phyloP scores from a whole-genome alignment of 2,888 invertebrate genomes.

The Heliothis peltigera region DNA sequence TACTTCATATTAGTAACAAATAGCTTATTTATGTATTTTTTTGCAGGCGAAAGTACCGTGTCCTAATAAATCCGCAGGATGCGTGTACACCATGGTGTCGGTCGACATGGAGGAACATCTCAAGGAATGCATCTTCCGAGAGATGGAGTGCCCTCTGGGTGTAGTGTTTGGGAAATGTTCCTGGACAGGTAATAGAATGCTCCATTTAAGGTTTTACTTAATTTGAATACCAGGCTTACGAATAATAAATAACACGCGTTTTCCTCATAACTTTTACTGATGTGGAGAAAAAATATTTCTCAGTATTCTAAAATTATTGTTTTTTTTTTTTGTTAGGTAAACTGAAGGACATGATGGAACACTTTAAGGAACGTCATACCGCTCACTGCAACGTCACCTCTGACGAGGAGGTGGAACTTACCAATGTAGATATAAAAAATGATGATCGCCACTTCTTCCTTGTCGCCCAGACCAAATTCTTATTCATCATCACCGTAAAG shows the following conservation, averaged over 20 bases:
- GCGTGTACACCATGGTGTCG: conserved; percentile 73
- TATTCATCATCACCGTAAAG: conserved; percentile 81
- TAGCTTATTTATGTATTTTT: conserved; percentile 4
- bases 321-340: conserved; percentile 45
- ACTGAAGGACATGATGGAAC: conserved; percentile 78
- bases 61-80: conserved; percentile 78
- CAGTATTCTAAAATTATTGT: no score
- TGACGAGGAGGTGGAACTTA: conserved; percentile 75
- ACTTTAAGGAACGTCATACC: conserved; percentile 81
- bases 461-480: conserved; percentile 73
- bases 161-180: conserved; percentile 82
- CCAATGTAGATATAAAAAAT: conserved; percentile 66
- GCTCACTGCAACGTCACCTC: conserved; percentile 70
- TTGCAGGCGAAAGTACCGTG: conserved; percentile 77
- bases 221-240: no score
- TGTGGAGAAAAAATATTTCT: no score
- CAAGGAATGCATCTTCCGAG: conserved; percentile 83
- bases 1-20: no score
- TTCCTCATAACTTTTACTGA: no score
- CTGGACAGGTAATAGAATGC: conserved; percentile 77
- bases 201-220: no score
- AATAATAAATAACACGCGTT: no score
- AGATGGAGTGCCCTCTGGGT: conserved; percentile 81
- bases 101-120: conserved; percentile 76
- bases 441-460: conserved; percentile 79